Percentiles rank a stretch among this genome's conserved stretches.
phyloP scores from a whole-genome alignment of 2,113 vertebrate species.

The Sylvietta virens region DNA sequence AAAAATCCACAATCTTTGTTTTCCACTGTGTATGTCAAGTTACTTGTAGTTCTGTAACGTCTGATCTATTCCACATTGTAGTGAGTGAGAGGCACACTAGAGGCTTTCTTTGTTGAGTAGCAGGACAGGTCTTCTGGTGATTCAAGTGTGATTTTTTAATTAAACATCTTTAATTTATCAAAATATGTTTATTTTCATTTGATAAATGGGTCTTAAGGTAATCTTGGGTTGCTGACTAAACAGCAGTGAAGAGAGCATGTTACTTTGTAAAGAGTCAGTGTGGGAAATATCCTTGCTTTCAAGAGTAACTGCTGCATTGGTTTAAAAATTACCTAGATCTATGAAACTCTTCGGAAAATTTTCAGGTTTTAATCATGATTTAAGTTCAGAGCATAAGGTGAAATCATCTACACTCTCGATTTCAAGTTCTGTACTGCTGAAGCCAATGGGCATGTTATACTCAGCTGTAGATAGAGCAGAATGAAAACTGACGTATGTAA shows the following conservation, averaged over 20 bases:
- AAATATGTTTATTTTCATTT: background rate
- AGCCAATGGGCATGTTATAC: background rate
- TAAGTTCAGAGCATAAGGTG: background rate
- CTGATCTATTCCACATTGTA: background rate
- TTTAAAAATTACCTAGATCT: background rate
- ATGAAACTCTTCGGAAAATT: background rate
- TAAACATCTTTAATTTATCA: background rate
- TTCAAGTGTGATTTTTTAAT: background rate
- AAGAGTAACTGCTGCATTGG: background rate
- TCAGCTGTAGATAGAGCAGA: background rate
- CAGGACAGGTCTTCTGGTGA: background rate
- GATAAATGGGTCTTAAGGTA: background rate
- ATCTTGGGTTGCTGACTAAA: background rate
- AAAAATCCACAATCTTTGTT: accelerated
- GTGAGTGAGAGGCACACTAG: background rate
- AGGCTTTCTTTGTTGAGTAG: background rate
- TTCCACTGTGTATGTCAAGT: background rate
- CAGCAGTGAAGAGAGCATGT: background rate
- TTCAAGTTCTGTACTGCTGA: background rate
- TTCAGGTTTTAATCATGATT: background rate
- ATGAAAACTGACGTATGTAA: background rate
- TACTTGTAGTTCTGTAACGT: background rate
- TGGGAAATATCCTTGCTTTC: background rate
- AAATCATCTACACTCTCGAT: background rate
- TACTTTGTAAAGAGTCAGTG: background rate